phyloP scores from a whole-genome alignment of 64 coral and sea anemone genomes.

The Platygyra sinensis region DNA sequence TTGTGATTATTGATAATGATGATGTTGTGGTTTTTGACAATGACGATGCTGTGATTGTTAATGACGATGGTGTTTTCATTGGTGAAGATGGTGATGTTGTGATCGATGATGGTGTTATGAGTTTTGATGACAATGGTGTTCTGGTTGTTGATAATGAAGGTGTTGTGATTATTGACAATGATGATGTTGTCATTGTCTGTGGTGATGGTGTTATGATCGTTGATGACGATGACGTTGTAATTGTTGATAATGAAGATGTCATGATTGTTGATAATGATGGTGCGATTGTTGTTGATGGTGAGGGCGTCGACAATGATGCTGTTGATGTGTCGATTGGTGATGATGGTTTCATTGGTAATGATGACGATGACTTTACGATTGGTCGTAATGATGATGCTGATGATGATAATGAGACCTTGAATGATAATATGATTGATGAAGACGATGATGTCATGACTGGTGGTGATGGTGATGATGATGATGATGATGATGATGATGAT shows the following conservation, averaged over 20 bases:
- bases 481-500: too few relatives aligned
- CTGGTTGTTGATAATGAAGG: neutral
- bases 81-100: neutral
- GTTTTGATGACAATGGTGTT: too few relatives aligned
- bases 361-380: too few relatives aligned
- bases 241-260: too few relatives aligned
- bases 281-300: neutral
- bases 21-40: too few relatives aligned
- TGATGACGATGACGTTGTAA: too few relatives aligned
- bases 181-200: neutral
- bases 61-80: neutral
- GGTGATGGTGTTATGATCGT: neutral
- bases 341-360: too few relatives aligned
- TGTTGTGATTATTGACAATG: neutral
- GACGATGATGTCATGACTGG: neutral
- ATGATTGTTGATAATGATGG: neutral
- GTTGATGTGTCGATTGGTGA: neutral
- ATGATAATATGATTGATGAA: too few relatives aligned
- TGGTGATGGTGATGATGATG: too few relatives aligned
- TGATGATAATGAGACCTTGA: too few relatives aligned
- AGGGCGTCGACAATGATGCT: neutral
- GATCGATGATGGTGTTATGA: neutral
- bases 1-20: neutral
- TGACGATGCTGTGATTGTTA: neutral
- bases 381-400: too few relatives aligned